Evolutionary conservation across 2,888 invertebrate genomes (phyloP).

Genomic region (Agriopis marginaria): DNA sequence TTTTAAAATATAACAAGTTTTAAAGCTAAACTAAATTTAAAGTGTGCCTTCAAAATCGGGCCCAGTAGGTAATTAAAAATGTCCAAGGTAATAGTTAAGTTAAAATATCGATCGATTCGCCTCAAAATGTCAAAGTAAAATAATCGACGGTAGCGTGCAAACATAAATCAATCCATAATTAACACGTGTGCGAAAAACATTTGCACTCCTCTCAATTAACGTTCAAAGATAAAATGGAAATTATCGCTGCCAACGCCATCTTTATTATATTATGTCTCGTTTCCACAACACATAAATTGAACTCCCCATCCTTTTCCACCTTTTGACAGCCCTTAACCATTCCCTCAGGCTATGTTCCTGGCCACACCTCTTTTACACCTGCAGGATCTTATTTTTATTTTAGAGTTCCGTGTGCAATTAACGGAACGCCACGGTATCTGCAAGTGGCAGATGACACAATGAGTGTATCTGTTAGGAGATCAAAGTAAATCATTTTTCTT

Average conservation of each 20-base stretch:
- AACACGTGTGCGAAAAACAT: slow-evolving; percentile 66
- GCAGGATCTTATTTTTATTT: slow-evolving; percentile 30
- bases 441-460: not conserved
- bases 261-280: slow-evolving; percentile 55
- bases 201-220: slow-evolving; percentile 77
- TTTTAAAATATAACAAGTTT: too few species aligned
- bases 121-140: slow-evolving; percentile 46
- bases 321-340: slow-evolving; percentile 44
- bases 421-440: not conserved
- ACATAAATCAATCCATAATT: slow-evolving; percentile 80
- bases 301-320: slow-evolving; percentile 47
- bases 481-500: too few species aligned
- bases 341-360: slow-evolving; percentile 47
- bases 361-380: slow-evolving; percentile 61
- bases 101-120: slow-evolving; percentile 19
- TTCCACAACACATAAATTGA: slow-evolving; percentile 40
- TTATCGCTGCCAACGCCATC: slow-evolving; percentile 62
- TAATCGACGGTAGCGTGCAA: slow-evolving; percentile 65
- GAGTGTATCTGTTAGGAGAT: not conserved
- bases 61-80: not conserved
- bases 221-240: slow-evolving; percentile 73
- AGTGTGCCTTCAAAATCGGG: too few species aligned
- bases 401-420: slow-evolving; percentile 12
- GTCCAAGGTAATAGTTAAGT: slow-evolving; percentile 4
- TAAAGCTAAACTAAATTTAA: too few species aligned